Evolutionary conservation across 2,888 invertebrate genomes (phyloP).

Genomic region (Falcaria lacertinaria): DNA sequence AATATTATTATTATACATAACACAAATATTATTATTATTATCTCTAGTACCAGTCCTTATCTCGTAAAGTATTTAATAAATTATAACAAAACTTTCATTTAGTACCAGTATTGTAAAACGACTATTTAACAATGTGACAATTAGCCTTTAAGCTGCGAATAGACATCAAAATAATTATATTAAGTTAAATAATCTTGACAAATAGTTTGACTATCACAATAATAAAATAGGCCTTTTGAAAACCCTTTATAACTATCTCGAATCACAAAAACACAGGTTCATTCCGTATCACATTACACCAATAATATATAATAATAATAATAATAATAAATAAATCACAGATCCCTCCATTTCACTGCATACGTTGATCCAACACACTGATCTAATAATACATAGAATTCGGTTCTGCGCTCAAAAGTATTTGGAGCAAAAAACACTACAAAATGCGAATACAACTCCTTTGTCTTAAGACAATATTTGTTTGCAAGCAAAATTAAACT

Average conservation of each 20-base stretch:
- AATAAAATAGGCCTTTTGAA: constrained; percentile 28
- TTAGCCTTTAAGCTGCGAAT: constrained; percentile 18
- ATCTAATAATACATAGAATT: too few species aligned
- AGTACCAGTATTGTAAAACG: background rate
- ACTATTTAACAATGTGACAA: constrained; percentile 5
- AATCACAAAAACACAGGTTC: constrained; percentile 22
- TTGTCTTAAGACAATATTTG: too few species aligned
- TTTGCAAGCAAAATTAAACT: too few species aligned
- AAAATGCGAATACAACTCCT: too few species aligned
- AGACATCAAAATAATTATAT: constrained; percentile 16
- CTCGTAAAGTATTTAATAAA: background rate
- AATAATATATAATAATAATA: constrained; percentile 13
- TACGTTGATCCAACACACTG: background rate
- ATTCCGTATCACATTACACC: constrained; percentile 20
- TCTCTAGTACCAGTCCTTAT: background rate
- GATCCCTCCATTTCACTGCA: constrained; percentile 8
- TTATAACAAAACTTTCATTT: background rate
- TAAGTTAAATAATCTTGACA: constrained; percentile 15
- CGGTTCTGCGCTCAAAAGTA: too few species aligned
- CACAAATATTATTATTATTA: too few species aligned
- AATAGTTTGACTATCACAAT: constrained; percentile 38
- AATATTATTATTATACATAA: too few species aligned
- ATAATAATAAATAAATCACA: constrained; percentile 24
- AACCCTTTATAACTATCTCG: constrained; percentile 26
- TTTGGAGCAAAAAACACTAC: too few species aligned